Evolutionary conservation across 2,888 invertebrate genomes (phyloP), one percentile per base, ranked within the genome.

Genomic region (Drosophila niveifrons): DNA sequence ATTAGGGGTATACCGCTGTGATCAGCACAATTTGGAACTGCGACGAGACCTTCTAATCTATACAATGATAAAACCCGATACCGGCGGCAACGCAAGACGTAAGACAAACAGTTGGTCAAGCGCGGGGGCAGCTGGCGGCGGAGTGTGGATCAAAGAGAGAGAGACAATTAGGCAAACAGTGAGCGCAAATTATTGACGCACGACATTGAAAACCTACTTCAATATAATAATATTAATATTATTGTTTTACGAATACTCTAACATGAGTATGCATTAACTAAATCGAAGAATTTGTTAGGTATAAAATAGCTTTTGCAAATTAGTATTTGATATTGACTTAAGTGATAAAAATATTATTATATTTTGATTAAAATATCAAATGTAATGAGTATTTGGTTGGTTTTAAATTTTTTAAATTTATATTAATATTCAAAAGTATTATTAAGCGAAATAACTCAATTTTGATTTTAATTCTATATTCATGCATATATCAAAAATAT

Each of bases 1-100:
- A 89, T 90, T 89, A 82, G 83, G 77, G 76, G 74, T 86, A 89
- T 88, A 83, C 77, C 75, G 88, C 89, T 81, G 89, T 66, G 89
- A 81, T 91, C 91, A 88, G 90, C 90, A 80, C 71, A 90, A 90
- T 83, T 72, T 52, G 72, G 87, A 82, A 79, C 72, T 66, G 64
- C 66, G 77, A 63, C 66, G 80, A 77, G 85, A 75, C 84, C 84
- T 84, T 85, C 85, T 88, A 89, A 90, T 88, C 84, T 77, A 84
- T 66, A 78, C 65, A 75, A 83, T 75, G 84, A 85, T 76, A 85
- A 82, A 83, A 80, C 52, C 65, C 78, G 78, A 88, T 77, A 75
- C 69, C 75, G 56, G 64, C 67, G 62, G 56, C 68, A 34, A 39
- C 66, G 39, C 39, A 61, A 72, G 66, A 59, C 73, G 51, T 44